Conservation (phyloP, 2,888 invertebrate species). For the Ophion ventricosus region DNA sequence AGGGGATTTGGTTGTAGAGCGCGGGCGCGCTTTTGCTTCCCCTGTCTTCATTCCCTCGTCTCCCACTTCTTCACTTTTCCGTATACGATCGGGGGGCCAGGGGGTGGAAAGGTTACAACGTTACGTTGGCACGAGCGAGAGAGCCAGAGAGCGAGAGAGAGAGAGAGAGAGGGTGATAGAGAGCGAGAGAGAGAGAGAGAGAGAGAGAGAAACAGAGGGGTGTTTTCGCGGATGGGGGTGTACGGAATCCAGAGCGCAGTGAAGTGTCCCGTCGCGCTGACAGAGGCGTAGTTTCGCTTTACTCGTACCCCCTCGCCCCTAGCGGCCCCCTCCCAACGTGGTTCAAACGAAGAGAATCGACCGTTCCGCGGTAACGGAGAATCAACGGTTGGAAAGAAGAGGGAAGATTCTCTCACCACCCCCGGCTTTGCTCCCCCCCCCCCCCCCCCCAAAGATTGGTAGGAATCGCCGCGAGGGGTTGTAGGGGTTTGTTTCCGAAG, state of each 20-base stretch:
- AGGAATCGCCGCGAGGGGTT: conserved; percentile 46
- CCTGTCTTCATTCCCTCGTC: conserved; percentile 2
- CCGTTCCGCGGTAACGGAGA: conserved; percentile 24
- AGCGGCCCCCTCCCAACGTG: neutral
- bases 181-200: conserved; percentile 33
- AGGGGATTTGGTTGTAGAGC: conserved; percentile 63
- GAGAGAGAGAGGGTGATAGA: conserved; percentile 52
- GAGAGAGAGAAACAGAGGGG: conserved; percentile 33
- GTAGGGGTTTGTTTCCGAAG: conserved; percentile 47
- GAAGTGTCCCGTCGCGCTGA: conserved; percentile 52
- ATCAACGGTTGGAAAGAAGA: conserved; percentile 33
- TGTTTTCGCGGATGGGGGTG: conserved; percentile 4
- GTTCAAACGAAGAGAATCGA: conserved; percentile 43
- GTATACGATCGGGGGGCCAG: conserved; percentile 64
- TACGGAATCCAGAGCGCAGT: conserved; percentile 53
- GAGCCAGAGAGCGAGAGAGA: conserved; percentile 10
- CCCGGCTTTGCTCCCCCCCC: conserved; percentile 1
- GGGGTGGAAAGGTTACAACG: conserved; percentile 55
- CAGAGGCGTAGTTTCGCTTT: conserved; percentile 53
- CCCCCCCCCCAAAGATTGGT: conserved; percentile 27
- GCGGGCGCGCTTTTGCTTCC: conserved; percentile 55
- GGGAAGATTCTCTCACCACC: conserved; percentile 25
- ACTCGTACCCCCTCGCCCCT: neutral
- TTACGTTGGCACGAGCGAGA: conserved; percentile 38
- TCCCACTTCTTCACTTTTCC: conserved; percentile 38